Evolutionary conservation across 2,113 vertebrate genomes (phyloP).

Genomic region (Urocolius indicus): DNA sequence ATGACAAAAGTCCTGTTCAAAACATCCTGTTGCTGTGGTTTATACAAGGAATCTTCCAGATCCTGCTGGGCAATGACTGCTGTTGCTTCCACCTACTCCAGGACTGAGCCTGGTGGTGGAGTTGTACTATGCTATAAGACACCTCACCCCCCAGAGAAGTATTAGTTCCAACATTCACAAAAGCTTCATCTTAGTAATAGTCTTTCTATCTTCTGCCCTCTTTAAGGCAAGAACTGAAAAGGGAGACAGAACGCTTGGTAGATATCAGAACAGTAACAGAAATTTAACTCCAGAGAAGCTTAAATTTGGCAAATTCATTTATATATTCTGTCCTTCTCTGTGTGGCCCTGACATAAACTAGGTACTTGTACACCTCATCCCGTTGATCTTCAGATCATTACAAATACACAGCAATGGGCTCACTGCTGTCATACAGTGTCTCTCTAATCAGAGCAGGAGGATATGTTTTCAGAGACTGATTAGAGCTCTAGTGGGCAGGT

Average conservation of each 20-base stretch:
- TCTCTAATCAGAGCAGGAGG: neutral
- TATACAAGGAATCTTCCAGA: conserved; percentile 40
- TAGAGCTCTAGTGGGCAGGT: conserved; percentile 7
- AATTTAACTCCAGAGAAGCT: conserved; percentile 16
- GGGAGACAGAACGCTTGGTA: neutral
- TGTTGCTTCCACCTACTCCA: conserved; percentile 24
- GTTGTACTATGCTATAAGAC: conserved; percentile 4
- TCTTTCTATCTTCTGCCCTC: neutral
- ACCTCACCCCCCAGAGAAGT: conserved; percentile 25
- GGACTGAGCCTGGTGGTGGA: conserved; percentile 16
- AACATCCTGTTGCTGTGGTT: conserved; percentile 15
- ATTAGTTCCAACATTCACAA: conserved; percentile 18
- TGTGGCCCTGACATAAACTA: neutral
- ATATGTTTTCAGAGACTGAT: neutral
- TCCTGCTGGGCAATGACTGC: neutral
- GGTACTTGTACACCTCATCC: neutral
- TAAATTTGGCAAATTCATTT: conserved; percentile 38
- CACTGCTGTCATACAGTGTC: neutral
- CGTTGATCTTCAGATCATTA: neutral
- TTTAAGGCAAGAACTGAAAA: conserved; percentile 43
- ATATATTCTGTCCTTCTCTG: neutral
- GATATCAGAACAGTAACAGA: neutral
- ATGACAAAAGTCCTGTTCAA: conserved; percentile 22
- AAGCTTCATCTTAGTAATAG: neutral
- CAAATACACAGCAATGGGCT: neutral